Evolutionary conservation across 2,113 vertebrate species (phyloP).

Genomic region (Psammodynastes pulverulentus): DNA sequence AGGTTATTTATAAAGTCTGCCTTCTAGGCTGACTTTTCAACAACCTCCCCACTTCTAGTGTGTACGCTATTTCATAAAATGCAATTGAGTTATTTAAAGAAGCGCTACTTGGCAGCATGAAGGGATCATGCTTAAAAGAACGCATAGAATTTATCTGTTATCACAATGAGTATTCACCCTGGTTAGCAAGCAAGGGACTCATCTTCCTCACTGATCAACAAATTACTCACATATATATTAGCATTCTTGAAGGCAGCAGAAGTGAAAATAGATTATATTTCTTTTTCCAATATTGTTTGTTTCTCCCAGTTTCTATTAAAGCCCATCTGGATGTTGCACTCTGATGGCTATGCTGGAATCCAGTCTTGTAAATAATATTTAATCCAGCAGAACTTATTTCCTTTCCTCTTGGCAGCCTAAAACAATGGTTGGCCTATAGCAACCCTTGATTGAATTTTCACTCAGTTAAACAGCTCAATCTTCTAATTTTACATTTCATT

Average conservation of each 20-base stretch:
- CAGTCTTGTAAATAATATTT: not conserved
- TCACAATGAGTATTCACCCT: not conserved
- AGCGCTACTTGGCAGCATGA: not conserved
- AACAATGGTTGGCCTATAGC: slow-evolving; percentile 9
- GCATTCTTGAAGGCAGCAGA: not conserved
- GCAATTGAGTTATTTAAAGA: not conserved
- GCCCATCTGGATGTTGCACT: not conserved
- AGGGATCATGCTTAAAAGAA: not conserved
- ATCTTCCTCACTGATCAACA: not conserved
- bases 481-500: slow-evolving; percentile 32
- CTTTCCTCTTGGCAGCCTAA: not conserved
- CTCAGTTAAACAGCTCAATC: not conserved
- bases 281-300: not conserved
- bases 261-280: not conserved
- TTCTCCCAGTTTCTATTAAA: not conserved
- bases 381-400: not conserved
- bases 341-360: not conserved
- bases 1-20: not conserved
- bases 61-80: not conserved
- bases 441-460: slow-evolving; percentile 7
- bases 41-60: not conserved
- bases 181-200: not conserved
- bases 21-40: not conserved
- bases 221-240: not conserved
- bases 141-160: not conserved